These are phyloP conservation scores for Brenthis hecate DNA, from an alignment of 2,888 invertebrate species.

Conservation along the genomic window DNA sequence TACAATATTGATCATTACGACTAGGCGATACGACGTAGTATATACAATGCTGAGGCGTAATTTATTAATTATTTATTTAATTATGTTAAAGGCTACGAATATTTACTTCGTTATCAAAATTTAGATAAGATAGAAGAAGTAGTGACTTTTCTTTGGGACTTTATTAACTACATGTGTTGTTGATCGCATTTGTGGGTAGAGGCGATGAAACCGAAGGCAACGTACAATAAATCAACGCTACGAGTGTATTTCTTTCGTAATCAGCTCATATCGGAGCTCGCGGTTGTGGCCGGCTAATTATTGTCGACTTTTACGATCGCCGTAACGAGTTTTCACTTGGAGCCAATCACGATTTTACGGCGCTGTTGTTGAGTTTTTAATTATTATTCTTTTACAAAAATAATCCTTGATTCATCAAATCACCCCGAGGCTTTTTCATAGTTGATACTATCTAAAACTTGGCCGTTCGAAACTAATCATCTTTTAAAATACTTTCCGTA, in stretches of 20 bases:
- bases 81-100: neutral
- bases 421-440: slow-evolving; percentile 32
- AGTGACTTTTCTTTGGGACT: slow-evolving; percentile 59
- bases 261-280: slow-evolving; percentile 79
- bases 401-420: slow-evolving; percentile 41
- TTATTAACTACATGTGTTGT: slow-evolving; percentile 59
- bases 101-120: too few species aligned
- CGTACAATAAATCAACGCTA: slow-evolving; percentile 76
- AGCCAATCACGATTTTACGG: slow-evolving; percentile 80
- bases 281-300: slow-evolving; percentile 79
- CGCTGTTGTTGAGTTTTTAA: slow-evolving; percentile 70
- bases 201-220: slow-evolving; percentile 67
- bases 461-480: slow-evolving; percentile 22
- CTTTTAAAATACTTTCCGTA: slow-evolving; percentile 6
- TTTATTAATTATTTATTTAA: neutral
- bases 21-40: too few species aligned
- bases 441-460: slow-evolving; percentile 36
- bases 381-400: slow-evolving; percentile 53
- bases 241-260: slow-evolving; percentile 81
- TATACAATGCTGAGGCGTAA: neutral
- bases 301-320: slow-evolving; percentile 80
- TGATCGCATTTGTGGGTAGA: slow-evolving; percentile 49
- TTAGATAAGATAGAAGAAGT: neutral
- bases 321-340: slow-evolving; percentile 80
- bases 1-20: slow-evolving; percentile 13